phyloP scores from a whole-genome alignment of 2,113 vertebrate genomes.

The Bubalus kerabau region DNA sequence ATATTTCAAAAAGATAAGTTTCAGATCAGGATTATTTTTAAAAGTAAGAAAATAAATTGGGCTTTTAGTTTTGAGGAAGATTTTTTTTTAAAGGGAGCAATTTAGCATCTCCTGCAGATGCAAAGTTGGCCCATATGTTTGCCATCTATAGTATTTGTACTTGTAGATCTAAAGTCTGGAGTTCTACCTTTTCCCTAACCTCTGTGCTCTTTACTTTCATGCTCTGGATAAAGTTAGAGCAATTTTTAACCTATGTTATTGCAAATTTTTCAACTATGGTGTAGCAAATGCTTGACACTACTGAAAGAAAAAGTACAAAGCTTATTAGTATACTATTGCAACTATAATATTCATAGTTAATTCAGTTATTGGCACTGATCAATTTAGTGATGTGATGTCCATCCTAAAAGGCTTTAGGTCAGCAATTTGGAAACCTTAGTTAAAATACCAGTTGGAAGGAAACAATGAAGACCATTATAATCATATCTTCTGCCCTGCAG shows the following conservation, averaged over 20 bases:
- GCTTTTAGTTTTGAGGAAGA: slow-evolving; percentile 15
- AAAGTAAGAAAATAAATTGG: not conserved
- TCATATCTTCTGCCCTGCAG: not conserved
- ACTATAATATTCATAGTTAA: not conserved
- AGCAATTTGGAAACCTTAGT: not conserved
- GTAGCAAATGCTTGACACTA: not conserved
- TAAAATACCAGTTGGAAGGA: not conserved
- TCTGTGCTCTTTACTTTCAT: not conserved
- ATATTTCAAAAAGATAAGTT: slow-evolving; percentile 49
- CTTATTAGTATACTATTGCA: not conserved
- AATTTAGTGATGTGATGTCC: not conserved
- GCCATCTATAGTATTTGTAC: not conserved
- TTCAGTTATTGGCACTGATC: not conserved
- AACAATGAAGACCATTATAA: not conserved
- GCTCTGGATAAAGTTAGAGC: not conserved
- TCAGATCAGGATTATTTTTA: slow-evolving; percentile 19
- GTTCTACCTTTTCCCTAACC: not conserved
- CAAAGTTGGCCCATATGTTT: not conserved
- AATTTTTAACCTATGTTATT: not conserved
- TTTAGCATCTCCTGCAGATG: not conserved
- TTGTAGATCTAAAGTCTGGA: not conserved
- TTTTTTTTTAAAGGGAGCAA: not conserved
- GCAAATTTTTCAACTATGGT: not conserved
- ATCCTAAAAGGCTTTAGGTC: not conserved
- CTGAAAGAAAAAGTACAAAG: not conserved